Percentiles rank a stretch among this genome's conserved stretches.
Conservation (phyloP, 2,797 vertebrate genomes). For the Arremon aurantiirostris region DNA sequence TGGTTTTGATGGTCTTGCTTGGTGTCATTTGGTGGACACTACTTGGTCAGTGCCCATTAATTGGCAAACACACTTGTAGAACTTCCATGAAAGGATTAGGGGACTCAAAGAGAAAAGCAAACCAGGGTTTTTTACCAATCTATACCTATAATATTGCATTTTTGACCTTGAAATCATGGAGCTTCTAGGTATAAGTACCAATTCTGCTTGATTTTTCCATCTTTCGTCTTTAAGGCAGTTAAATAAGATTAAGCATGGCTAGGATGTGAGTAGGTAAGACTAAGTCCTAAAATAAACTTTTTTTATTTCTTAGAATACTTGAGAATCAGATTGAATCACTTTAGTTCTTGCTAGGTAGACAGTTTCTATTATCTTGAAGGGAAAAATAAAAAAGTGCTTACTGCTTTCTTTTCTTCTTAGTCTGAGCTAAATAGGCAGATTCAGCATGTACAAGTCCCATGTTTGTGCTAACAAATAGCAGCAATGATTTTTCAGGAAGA, state of each 20-base stretch:
- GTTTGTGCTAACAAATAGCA: neutral
- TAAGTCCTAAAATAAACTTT: neutral
- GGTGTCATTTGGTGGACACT: neutral
- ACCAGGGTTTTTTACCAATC: rapidly evolving
- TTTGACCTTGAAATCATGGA: neutral
- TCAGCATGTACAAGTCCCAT: neutral
- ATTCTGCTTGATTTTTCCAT: neutral
- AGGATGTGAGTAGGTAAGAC: neutral
- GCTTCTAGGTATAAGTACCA: neutral
- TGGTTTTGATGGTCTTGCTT: neutral
- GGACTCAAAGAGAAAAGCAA: neutral
- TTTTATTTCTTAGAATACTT: neutral
- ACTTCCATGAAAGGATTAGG: neutral
- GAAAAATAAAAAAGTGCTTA: neutral
- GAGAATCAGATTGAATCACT: neutral
- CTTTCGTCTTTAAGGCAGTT: neutral
- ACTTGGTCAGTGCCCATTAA: neutral
- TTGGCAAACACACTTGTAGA: neutral
- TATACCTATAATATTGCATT: neutral
- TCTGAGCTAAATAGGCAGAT: neutral
- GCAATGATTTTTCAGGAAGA: neutral
- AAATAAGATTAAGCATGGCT: neutral
- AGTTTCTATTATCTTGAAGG: neutral
- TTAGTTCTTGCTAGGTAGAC: neutral
- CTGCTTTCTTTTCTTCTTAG: neutral